A percentile compares a stretch with the other conserved stretches of the same genome.
phyloP scores from a whole-genome alignment of 2,113 vertebrate genomes.

The Hydrochoerus hydrochaeris region DNA sequence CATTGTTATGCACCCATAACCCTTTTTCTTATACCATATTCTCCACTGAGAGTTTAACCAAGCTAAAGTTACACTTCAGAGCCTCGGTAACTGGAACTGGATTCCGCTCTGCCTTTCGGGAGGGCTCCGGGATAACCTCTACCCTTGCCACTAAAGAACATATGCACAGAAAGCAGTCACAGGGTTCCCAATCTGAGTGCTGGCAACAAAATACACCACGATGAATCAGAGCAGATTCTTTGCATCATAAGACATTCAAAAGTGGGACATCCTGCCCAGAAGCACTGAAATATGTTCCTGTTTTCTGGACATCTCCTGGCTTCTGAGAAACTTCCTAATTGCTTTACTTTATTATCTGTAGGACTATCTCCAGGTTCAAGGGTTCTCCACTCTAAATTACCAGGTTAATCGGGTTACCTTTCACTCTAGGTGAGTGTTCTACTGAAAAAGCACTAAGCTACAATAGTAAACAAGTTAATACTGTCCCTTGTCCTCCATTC shows the following conservation, averaged over 20 bases:
- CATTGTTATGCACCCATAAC: slow-evolving; percentile 73
- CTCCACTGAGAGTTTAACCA: slow-evolving; percentile 66
- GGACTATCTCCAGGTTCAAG: neutral
- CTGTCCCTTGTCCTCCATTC: neutral
- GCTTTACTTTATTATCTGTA: neutral
- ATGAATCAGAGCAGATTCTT: slow-evolving; percentile 5
- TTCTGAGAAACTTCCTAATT: neutral
- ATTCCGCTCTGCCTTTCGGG: neutral
- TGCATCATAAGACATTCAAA: neutral
- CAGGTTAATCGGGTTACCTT: neutral
- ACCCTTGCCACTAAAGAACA: neutral
- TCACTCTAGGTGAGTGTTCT: neutral
- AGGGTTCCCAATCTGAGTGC: neutral
- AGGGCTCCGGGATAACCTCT: neutral
- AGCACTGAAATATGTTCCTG: neutral
- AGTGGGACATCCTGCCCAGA: neutral
- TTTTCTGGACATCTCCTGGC: neutral
- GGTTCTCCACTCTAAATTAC: neutral
- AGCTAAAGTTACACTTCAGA: slow-evolving; percentile 67
- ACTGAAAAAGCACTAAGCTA: neutral
- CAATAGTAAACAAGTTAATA: neutral
- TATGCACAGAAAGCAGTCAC: neutral
- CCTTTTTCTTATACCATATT: slow-evolving; percentile 75
- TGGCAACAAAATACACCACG: neutral
- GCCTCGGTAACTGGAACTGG: neutral